Percentiles rank a stretch among this genome's conserved stretches.
Evolutionary conservation across 1,140 invertebrate genomes (phyloP).

Genomic region (Diorhabda sublineata): DNA sequence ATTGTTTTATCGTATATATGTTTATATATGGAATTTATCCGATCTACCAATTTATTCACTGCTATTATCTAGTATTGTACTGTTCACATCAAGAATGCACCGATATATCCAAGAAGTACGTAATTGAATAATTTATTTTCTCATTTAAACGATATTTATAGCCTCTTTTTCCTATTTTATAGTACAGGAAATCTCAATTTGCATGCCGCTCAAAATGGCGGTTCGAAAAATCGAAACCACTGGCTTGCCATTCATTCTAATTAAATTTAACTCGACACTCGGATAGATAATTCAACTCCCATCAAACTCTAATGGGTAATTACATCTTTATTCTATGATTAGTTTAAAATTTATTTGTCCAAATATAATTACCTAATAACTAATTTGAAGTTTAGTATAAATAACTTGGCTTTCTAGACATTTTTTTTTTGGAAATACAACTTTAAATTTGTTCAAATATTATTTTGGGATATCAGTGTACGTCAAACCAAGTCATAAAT

Average conservation of each 20-base stretch:
- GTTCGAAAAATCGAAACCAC: conserved; percentile 8
- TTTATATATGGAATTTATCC: not conserved
- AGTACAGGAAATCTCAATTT: conserved; percentile 26
- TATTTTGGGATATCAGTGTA: no score
- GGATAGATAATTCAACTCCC: not conserved
- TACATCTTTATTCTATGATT: no score
- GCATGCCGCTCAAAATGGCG: conserved; percentile 22
- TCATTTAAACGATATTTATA: conserved; percentile 32
- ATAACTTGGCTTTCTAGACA: no score
- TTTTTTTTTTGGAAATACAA: no score
- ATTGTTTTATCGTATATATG: no score
- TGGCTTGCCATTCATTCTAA: conserved; percentile 7
- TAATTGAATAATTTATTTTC: conserved; percentile 38
- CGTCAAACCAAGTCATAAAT: no score
- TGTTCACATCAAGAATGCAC: conserved; percentile 24
- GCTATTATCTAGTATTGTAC: conserved; percentile 5
- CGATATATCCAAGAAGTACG: conserved; percentile 30
- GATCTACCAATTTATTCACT: not conserved
- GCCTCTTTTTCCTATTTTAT: conserved; percentile 22
- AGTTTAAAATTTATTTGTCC: no score
- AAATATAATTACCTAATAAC: no score
- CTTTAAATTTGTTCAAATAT: no score
- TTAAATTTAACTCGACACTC: conserved; percentile 6
- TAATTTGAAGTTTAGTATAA: no score
- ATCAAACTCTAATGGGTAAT: no score